Evolutionary conservation across 1,140 invertebrate genomes (phyloP).

Genomic region (Zaprionus capensis): DNA sequence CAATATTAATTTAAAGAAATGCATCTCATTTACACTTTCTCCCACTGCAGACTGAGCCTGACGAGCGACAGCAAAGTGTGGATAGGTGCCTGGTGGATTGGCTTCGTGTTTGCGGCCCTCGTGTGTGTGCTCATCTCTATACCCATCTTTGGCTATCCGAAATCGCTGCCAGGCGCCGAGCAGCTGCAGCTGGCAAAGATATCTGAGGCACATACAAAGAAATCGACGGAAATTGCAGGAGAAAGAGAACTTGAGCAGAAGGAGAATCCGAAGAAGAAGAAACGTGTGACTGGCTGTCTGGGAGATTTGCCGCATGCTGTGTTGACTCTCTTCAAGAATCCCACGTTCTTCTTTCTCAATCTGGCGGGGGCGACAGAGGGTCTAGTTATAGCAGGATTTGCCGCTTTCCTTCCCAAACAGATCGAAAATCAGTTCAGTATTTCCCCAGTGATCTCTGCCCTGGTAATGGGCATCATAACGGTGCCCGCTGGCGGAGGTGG

Average conservation of each 20-base stretch:
- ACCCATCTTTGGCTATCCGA: slow-evolving; percentile 90
- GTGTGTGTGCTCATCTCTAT: slow-evolving; percentile 89
- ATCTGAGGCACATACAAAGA: slow-evolving; percentile 88
- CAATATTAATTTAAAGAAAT: no score
- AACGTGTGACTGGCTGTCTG: slow-evolving; percentile 64
- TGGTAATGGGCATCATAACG: slow-evolving; percentile 90
- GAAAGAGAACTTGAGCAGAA: slow-evolving; percentile 49
- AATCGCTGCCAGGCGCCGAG: slow-evolving; percentile 88
- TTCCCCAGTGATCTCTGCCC: slow-evolving; percentile 89
- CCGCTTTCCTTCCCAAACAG: slow-evolving; percentile 92
- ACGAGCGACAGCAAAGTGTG: slow-evolving; percentile 90
- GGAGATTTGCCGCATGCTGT: slow-evolving; percentile 88
- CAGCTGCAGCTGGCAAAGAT: slow-evolving; percentile 88
- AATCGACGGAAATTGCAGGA: slow-evolving; percentile 32
- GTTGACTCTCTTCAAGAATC: slow-evolving; percentile 88
- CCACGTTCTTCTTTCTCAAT: slow-evolving; percentile 92
- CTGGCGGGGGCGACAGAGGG: slow-evolving; percentile 92
- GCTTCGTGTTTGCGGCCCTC: slow-evolving; percentile 89
- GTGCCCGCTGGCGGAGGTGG: slow-evolving; percentile 91
- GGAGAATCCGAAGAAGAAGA: slow-evolving; percentile 19
- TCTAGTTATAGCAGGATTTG: slow-evolving; percentile 91
- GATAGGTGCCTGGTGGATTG: slow-evolving; percentile 95
- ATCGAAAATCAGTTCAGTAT: slow-evolving; percentile 94
- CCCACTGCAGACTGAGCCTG: slow-evolving; percentile 86
- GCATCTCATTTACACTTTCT: background rate